phyloP scores from a whole-genome alignment of 2,113 vertebrate species.

The Trematocara zebra region DNA sequence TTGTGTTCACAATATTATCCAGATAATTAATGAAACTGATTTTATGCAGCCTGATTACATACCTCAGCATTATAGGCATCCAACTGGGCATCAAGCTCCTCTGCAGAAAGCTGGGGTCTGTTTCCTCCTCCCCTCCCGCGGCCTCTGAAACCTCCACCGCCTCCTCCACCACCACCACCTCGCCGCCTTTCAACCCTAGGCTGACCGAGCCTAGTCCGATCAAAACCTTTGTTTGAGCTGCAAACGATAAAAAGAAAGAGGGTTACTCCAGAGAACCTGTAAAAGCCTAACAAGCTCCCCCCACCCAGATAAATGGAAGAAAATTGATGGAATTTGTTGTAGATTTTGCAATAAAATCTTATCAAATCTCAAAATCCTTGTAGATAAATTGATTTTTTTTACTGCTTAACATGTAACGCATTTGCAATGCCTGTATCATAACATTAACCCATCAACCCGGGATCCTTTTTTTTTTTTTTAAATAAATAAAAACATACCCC shows the following conservation, averaged over 20 bases:
- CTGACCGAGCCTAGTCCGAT: conserved; percentile 61
- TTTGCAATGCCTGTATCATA: fast-evolving
- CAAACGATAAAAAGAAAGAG: background rate
- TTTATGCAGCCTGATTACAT: background rate
- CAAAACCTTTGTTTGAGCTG: conserved; percentile 44
- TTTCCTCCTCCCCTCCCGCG: conserved; percentile 78
- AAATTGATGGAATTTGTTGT: fast-evolving
- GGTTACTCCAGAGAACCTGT: background rate
- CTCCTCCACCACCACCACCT: background rate
- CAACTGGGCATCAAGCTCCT: conserved; percentile 97
- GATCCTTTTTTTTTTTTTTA: background rate
- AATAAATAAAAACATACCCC: conserved; percentile 68
- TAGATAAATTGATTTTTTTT: fast-evolving
- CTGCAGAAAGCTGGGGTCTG: conserved; percentile 87
- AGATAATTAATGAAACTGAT: background rate
- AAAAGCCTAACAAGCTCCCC: fast-evolving
- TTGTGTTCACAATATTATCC: background rate
- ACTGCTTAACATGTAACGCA: fast-evolving
- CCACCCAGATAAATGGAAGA: background rate
- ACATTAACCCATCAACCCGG: fast-evolving
- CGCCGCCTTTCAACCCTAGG: conserved; percentile 33
- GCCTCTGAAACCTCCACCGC: conserved; percentile 72
- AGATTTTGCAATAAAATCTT: background rate
- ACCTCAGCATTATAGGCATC: conserved; percentile 97
- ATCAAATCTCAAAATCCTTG: fast-evolving